Evolutionary conservation across 1,140 invertebrate species (phyloP), one percentile per base, ranked within the genome.

Genomic region (Drosophila micromelanica): DNA sequence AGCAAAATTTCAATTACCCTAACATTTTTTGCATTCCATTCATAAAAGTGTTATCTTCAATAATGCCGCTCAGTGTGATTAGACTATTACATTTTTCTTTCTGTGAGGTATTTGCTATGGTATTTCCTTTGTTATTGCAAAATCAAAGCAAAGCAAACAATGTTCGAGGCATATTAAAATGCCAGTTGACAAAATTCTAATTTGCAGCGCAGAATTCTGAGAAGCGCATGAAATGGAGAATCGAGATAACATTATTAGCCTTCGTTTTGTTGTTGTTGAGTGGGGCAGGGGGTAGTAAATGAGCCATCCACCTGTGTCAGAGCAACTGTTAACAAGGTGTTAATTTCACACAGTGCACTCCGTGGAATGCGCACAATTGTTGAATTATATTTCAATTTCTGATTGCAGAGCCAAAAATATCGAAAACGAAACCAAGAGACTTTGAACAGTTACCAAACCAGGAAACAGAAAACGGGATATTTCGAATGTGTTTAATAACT

Each of bases 321-420:
- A 35, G 54, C 38, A 52, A 59, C 51, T 84, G 76, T 80, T 69
- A 85, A 68, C 57, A 57, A 69, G 61, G 81, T 80, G 57, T 85
- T 80, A 65, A 69, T 74, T 85, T 76, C 76, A 55, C 43, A 45
- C 12, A 15, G 63, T 49, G 54, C 55, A 13, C 13, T 37, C n/a
- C 20, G 12, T 49, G 76, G 73, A 77, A 85, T 75, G 77, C 73
- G 55, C 59, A 67, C 69, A 82, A 68, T 78, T 51, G 42, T 62
- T 73, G 46, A 75, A 81, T 65, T 42, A 57, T 70, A 76, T 77
- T 70, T 51, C 67, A 63, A 65, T 62, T 62, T 57, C 69, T 45
- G 40, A 45, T 42, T 43, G 38, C 38, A 56, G 54, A 37, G 15
- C 15, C 35, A 20, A 54, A 57, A 69, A 40, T 71, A 37, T 35